phyloP scores from a whole-genome alignment of 2,113 vertebrate species.

The Myrmecophaga tridactyla region DNA sequence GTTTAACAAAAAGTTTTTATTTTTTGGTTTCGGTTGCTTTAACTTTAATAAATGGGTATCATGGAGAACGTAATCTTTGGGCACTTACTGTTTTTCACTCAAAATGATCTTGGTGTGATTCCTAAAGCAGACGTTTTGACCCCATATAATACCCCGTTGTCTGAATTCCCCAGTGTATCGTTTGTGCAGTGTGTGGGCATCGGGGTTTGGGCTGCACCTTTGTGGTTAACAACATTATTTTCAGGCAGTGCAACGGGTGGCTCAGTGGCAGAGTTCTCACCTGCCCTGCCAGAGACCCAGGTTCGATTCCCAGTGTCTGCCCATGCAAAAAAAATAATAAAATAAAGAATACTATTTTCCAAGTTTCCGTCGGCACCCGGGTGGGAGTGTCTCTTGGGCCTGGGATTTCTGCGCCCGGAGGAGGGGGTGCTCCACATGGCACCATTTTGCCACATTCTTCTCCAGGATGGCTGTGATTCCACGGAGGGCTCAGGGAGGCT shows the following conservation, averaged over 20 bases:
- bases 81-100: background rate
- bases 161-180: fast-evolving
- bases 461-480: too few species aligned
- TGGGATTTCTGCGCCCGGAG: too few species aligned
- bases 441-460: fast-evolving
- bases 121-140: background rate
- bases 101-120: background rate
- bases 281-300: too few species aligned
- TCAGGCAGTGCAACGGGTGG: too few species aligned
- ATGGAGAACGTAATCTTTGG: background rate
- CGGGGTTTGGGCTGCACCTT: background rate
- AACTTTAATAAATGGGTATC: too few species aligned
- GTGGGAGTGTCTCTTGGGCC: background rate
- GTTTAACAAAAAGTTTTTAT: background rate
- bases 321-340: too few species aligned
- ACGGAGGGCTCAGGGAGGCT: fast-evolving
- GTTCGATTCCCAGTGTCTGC: too few species aligned
- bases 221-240: too few species aligned
- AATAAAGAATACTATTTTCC: fast-evolving
- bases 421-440: background rate
- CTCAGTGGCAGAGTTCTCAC: too few species aligned
- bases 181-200: fast-evolving
- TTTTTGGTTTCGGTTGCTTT: background rate
- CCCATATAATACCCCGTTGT: fast-evolving
- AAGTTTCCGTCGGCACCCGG: fast-evolving